Percentiles rank a stretch among this genome's conserved stretches.
Evolutionary conservation across 2,888 invertebrate species (phyloP).

Genomic region (Agrotis exclamationis): DNA sequence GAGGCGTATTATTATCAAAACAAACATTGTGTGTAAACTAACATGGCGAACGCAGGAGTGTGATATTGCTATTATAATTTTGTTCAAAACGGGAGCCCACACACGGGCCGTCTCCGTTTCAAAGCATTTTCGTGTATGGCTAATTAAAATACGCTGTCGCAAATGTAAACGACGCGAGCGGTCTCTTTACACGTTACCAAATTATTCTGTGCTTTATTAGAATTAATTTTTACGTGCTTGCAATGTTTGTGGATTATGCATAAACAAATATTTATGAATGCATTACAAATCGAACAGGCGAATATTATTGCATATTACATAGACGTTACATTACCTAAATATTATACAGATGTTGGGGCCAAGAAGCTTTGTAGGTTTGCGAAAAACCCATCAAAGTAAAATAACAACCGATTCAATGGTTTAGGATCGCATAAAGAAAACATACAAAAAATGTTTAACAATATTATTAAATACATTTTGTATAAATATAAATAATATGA

Average conservation of each 20-base stretch:
- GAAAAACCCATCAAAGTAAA: too few relatives aligned
- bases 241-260: constrained; percentile 22
- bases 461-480: too few relatives aligned
- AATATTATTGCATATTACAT: too few relatives aligned
- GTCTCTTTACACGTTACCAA: constrained; percentile 75
- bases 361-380: too few relatives aligned
- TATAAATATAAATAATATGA: too few relatives aligned
- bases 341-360: too few relatives aligned
- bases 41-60: constrained; percentile 76
- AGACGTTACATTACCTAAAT: too few relatives aligned
- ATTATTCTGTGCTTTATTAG: constrained; percentile 82
- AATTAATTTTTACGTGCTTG: constrained; percentile 78
- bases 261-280: too few relatives aligned
- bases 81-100: constrained; percentile 71
- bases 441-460: too few relatives aligned
- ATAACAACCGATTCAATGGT: too few relatives aligned
- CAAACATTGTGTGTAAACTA: constrained; percentile 74
- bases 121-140: constrained; percentile 90
- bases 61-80: constrained; percentile 84
- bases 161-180: constrained; percentile 77
- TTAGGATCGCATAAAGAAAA: too few relatives aligned
- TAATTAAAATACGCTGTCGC: constrained; percentile 90
- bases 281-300: too few relatives aligned
- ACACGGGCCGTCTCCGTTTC: constrained; percentile 78
- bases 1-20: constrained; percentile 68